Conservation (phyloP, 1,140 invertebrate species). For the Batillaria attramentaria region DNA sequence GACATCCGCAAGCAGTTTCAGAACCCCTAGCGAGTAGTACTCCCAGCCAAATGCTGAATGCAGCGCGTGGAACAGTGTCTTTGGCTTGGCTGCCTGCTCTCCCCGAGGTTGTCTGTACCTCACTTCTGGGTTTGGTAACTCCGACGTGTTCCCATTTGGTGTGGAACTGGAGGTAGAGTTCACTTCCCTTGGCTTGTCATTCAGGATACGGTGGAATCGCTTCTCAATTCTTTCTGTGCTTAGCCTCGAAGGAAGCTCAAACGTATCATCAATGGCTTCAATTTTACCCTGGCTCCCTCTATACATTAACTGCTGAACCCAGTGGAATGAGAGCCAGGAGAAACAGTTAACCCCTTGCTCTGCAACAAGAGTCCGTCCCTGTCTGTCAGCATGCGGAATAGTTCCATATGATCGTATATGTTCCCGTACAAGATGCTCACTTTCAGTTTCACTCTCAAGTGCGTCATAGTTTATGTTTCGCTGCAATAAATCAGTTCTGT, state of each 20-base stretch:
- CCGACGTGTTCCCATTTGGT: background rate
- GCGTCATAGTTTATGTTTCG: conserved; percentile 49
- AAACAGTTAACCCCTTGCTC: conserved; percentile 82
- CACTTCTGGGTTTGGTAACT: conserved; percentile 32
- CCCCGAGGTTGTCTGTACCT: background rate
- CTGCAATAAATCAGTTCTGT: conserved; percentile 53
- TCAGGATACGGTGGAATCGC: conserved; percentile 73
- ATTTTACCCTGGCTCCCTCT: conserved; percentile 84
- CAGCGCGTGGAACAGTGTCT: conserved; percentile 79
- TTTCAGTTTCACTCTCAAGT: conserved; percentile 71
- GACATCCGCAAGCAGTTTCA: conserved; percentile 88
- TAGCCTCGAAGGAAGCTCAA: conserved; percentile 84
- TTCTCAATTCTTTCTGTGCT: conserved; percentile 76
- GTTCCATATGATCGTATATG: conserved; percentile 73
- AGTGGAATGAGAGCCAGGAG: conserved; percentile 87
- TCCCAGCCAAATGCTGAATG: conserved; percentile 87
- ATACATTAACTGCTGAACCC: conserved; percentile 88
- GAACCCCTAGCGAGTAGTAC: conserved; percentile 90
- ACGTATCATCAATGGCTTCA: conserved; percentile 85
- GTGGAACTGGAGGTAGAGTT: too few species aligned
- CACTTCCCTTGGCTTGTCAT: too few species aligned
- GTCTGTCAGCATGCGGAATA: conserved; percentile 72
- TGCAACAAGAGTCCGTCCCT: conserved; percentile 84
- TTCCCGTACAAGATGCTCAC: conserved; percentile 72
- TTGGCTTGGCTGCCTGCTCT: background rate